Conservation (phyloP, 2,113 vertebrate species). For the Trinectes maculatus region DNA sequence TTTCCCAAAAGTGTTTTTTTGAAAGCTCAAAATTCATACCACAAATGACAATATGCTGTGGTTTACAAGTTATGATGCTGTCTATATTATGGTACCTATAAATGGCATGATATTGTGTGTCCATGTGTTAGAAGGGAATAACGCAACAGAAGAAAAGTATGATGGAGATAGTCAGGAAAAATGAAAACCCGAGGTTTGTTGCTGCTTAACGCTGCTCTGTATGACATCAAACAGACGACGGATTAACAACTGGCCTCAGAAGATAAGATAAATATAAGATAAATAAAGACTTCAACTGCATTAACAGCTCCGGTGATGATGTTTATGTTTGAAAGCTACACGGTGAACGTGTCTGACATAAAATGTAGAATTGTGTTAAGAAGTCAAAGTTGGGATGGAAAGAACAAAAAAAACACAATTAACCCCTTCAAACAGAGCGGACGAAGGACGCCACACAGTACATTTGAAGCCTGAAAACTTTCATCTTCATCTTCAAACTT, state of each 20-base stretch:
- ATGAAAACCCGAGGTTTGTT: neutral
- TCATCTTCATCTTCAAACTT: too few species aligned
- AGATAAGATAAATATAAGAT: too few species aligned
- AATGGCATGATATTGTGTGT: too few species aligned
- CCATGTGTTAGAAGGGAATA: too few species aligned
- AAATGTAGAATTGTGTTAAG: neutral
- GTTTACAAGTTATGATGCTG: neutral
- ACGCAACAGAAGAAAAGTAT: constrained; percentile 4
- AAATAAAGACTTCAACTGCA: too few species aligned
- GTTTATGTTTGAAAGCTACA: too few species aligned
- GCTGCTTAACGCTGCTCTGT: neutral
- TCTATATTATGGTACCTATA: too few species aligned
- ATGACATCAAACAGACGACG: constrained; percentile 1
- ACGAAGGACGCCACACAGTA: neutral
- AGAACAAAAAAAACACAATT: constrained; percentile 1
- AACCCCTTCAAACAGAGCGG: constrained; percentile 3
- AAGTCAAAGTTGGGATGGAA: neutral
- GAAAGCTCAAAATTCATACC: neutral
- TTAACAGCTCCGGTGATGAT: too few species aligned
- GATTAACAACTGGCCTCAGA: too few species aligned
- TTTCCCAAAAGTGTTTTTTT: too few species aligned
- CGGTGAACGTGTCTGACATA: too few species aligned
- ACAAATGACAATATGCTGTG: neutral
- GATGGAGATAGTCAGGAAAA: neutral
- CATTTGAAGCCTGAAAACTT: neutral